Evolutionary conservation across 2,797 vertebrate genomes (phyloP), one percentile per base, ranked within the genome.

Genomic region (Macropodus opercularis): DNA sequence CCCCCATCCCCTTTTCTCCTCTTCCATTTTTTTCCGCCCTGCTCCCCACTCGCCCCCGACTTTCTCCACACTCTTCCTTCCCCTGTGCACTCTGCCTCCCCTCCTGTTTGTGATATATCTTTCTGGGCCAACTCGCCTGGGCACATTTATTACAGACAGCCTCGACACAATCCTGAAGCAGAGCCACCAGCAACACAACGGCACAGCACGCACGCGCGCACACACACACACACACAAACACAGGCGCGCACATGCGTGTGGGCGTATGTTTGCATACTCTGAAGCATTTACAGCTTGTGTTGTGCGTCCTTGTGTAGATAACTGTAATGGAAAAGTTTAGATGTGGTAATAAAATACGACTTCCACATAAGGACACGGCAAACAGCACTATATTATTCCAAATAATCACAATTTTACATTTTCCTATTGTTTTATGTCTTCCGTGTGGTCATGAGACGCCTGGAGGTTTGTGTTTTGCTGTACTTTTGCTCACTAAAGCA

Each of bases 111-210:
- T 97, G 95, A 96, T 97, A 96, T 95, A 98, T 97, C 95, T 98
- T 92, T 89, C 90, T 91, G 93, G 95, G 94, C 94, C 94, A 93
- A 93, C 91, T 93, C 89, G 89, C 92, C 94, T 73, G 83, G 93
- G 94, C 94, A 95, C 94, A 96, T 96, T 95, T 94, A 95, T 98
- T 96, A 96, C 93, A 93, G 89, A 92, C 92, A 85, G 93, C 93
- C 87, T 89, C 85, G 94, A 96, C 94, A 95, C 92, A 93, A 95
- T 93, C 92, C 93, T 92, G 93, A 93, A 92, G 87, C 85, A 11
- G 80, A 91, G 92, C 92, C 92, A 92, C 88, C 86, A 87, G 84
- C 86, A 88, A 89, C 85, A 88, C 76, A 85, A 75, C 73, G 13
- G 67, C 86, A 50, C 61, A 49, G 62, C 27, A 47, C 67, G 38